phyloP scores from a whole-genome alignment of 2,113 vertebrate species.

The Burhinus oedicnemus region DNA sequence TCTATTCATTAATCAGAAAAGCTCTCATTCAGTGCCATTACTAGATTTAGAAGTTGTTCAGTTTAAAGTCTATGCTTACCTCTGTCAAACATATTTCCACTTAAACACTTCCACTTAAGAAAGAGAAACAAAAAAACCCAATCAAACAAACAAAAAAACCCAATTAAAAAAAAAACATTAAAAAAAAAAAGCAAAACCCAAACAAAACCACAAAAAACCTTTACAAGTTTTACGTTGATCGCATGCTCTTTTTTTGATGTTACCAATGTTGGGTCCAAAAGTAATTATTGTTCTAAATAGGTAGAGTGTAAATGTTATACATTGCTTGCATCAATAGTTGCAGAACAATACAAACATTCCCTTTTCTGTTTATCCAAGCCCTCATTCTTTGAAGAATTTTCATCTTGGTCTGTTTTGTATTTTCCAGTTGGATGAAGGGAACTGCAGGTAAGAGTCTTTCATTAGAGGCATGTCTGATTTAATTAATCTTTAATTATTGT shows the following conservation, averaged over 20 bases:
- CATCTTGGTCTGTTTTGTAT: not conserved
- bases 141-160: no score
- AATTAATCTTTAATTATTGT: slow-evolving; percentile 77
- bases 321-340: not conserved
- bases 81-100: not conserved
- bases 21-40: not conserved
- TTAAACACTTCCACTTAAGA: not conserved
- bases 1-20: not conserved
- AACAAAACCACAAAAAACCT: not conserved
- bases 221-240: slow-evolving; percentile 12
- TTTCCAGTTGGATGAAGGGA: slow-evolving; percentile 40
- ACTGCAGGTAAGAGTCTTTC: slow-evolving; percentile 52
- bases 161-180: not conserved
- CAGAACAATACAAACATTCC: slow-evolving; percentile 1
- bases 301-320: not conserved
- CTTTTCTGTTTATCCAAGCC: not conserved
- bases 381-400: not conserved
- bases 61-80: not conserved
- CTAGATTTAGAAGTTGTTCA: not conserved
- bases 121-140: not conserved
- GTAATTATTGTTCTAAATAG: not conserved
- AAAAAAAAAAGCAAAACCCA: not conserved
- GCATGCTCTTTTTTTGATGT: not conserved
- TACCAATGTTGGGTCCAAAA: not conserved
- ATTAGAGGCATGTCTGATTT: slow-evolving; percentile 66